Evolutionary conservation across 2,113 vertebrate genomes (phyloP).

Genomic region (Laterallus jamaicensis): DNA sequence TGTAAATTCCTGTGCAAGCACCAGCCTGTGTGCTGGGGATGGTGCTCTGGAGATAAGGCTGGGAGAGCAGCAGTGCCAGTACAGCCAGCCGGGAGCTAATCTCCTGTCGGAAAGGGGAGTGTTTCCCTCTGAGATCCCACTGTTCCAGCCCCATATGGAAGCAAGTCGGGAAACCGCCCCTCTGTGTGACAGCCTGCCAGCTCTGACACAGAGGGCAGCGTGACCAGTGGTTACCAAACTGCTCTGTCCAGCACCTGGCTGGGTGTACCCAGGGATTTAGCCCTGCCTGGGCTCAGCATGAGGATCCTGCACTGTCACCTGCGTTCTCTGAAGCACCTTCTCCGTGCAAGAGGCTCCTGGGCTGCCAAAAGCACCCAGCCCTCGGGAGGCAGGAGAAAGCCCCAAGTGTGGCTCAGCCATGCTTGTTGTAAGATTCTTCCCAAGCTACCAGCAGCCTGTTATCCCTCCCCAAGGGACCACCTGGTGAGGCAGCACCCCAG

Average conservation of each 20-base stretch:
- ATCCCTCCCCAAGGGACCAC: background rate
- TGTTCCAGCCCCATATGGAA: background rate
- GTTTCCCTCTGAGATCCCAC: background rate
- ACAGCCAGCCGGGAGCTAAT: background rate
- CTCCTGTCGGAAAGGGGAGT: background rate
- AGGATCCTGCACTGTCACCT: background rate
- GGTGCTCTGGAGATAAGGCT: slow-evolving; percentile 60
- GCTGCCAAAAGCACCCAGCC: background rate
- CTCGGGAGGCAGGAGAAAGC: background rate
- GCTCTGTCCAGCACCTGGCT: background rate
- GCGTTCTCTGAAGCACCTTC: background rate
- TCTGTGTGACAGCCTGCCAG: background rate
- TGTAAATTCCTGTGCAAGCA: background rate
- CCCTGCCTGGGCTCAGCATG: background rate
- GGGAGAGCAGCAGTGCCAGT: background rate
- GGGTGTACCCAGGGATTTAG: background rate
- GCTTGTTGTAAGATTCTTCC: background rate
- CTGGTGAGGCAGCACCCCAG: background rate
- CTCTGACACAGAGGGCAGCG: background rate
- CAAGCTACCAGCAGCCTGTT: background rate
- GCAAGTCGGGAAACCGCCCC: background rate
- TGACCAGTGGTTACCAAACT: background rate
- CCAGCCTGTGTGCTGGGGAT: background rate
- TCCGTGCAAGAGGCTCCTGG: background rate
- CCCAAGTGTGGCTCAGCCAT: background rate